Evolutionary conservation across 2,888 invertebrate genomes (phyloP), one percentile per base, ranked within the genome.

Genomic region (Dynastes tityus): DNA sequence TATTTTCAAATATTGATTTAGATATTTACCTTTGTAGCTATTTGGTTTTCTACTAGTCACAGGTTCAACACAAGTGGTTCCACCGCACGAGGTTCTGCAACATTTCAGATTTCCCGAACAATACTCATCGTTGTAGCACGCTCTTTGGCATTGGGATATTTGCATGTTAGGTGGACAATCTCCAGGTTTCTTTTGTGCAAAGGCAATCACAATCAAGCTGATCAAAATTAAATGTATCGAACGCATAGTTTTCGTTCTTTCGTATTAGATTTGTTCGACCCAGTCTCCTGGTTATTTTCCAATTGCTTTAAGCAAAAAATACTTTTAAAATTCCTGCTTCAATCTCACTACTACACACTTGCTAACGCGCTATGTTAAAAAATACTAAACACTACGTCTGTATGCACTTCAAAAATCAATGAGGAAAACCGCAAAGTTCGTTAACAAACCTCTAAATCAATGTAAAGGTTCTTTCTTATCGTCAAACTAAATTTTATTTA

Each of bases 81-180:
- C 89, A 2, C 88, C 88, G 80, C 89, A 89, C 67, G 78, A 83
- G 2, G 89, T 89, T 4, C 85, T 84, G 78, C 89, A 89, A 79
- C 89, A 89, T 82, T 89, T 89, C 71, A 83, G 84, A 71, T 80
- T 83, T 70, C 86, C 87, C 65, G 81, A 77, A 78, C 89, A 89
- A 22, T 89, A 83, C 1, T 78, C 80, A 80, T 89, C 89, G 70
- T 80, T 78, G 65, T 79, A 80, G 77, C 89, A 89, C 6, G 85
- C 84, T 40, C 81, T 82, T 3, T 83, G 82, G 76, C 89, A 89
- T 71, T 87, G 83, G 49, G 85, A 82, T n/a, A 88, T 82, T 68
- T 86, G 84, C 49, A 86, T 79, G 49, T 85, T 83, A 58, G 88
- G 88, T n/a, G 89, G 88, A 81, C 89, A 89, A 27, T 86, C 85